A percentile compares a stretch with the other conserved stretches of the same genome.
Evolutionary conservation across 2,888 invertebrate genomes (phyloP).

Genomic region (Lasioglossum leucozonium): DNA sequence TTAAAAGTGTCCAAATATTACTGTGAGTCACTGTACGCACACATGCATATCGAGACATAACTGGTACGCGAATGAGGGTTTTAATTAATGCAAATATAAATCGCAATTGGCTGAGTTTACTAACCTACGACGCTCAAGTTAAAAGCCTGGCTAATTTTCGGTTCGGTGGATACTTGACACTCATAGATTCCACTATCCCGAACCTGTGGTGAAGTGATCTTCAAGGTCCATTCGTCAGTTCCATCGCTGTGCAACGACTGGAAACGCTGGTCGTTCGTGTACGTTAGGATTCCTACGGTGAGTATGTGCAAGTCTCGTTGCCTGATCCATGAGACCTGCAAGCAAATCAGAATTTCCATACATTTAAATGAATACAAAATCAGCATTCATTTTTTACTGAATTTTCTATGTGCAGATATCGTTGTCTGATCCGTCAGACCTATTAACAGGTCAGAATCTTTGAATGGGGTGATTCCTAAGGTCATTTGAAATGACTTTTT

Average conservation of each 20-base stretch:
- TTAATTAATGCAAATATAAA: not conserved
- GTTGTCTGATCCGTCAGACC: too few relatives aligned
- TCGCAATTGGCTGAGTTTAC: constrained; percentile 78
- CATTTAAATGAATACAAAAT: not conserved
- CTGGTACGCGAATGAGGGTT: not conserved
- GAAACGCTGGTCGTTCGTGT: constrained; percentile 90
- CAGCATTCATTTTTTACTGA: too few relatives aligned
- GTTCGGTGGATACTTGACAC: constrained; percentile 92
- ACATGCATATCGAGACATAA: too few relatives aligned
- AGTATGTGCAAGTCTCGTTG: constrained; percentile 92
- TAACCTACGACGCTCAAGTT: constrained; percentile 91
- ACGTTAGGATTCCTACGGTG: constrained; percentile 90
- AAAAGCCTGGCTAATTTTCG: constrained; percentile 91
- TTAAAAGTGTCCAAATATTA: too few relatives aligned
- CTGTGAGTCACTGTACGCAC: too few relatives aligned
- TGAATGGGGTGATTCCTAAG: too few relatives aligned
- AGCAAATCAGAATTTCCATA: constrained; percentile 46
- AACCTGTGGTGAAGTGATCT: constrained; percentile 89
- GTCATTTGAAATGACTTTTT: too few relatives aligned
- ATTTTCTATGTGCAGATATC: too few relatives aligned
- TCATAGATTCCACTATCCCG: constrained; percentile 90
- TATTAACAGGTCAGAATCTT: too few relatives aligned
- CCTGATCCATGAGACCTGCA: constrained; percentile 93
- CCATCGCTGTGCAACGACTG: constrained; percentile 90
- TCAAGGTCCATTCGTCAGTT: constrained; percentile 90